Base-by-base conservation (phyloP, 2,888 invertebrate species). In the Coleophora flavipennella region DNA sequence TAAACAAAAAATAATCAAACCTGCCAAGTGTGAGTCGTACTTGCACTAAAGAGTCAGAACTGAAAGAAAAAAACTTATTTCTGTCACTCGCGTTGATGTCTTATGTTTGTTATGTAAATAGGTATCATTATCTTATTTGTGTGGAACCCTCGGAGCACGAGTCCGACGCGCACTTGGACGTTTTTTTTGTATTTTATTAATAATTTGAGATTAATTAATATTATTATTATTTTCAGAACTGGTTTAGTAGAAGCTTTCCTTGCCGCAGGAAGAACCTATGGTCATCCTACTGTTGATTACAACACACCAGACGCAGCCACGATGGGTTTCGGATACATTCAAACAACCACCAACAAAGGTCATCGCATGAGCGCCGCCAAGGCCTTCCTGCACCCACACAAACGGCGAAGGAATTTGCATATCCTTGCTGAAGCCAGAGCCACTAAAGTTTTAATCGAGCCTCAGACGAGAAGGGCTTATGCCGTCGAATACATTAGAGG, bases 401-500 rank as follows among this genome's bases (percentile, higher is more conserved):
- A 86, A 43, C 58, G 80, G 13, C 76, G 92, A 36, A 74, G 69
- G 26, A 94, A 94, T 66, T 72, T 94, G 8, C 83, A 84, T 38
- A 79, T 84, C 40, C 57, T 84, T 3, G 62, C 79, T 8, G 79
- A 83, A 37, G 55, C 81, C 1, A 67, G 62, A 55, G 83, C 66
- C 6, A 80, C 78, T 13, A 81, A 77, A 62, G 50, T 84, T 13
- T 35, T 80, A 1, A 73, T 81, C 35, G 80, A 92, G 57, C 83
- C 85, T 0, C 54, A 71, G 11, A 86, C 87, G 0, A 91, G 90
- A 55, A 72, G 79, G 43, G 92, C 92, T 0, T 87, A 87, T 46
- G 93, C 91, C 0, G 91, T 94, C 0, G 85, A 91, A 50, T 90
- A 91, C 43, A 64, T 87, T 0, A 88, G 88, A 47, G 84, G 88